Base-by-base conservation (phyloP, 2,113 vertebrate species). In the Sinosuthora webbiana region DNA sequence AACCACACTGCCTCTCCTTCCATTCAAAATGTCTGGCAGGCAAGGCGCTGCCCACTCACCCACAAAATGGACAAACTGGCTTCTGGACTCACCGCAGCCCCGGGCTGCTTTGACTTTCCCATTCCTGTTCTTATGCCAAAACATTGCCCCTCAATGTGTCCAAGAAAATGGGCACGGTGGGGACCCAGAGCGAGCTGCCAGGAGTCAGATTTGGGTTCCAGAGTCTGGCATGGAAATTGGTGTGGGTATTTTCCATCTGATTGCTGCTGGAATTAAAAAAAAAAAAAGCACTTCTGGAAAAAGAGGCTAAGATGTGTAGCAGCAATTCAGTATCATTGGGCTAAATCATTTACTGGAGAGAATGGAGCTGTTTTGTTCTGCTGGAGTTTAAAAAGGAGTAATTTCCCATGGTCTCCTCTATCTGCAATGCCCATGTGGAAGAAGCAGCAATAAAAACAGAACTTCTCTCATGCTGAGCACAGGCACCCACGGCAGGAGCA, bases 1-100 rank as follows among this genome's bases (percentile, higher is more conserved):
- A 89, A 64, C 11, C 31, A 17, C 35, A 2, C 16, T 1, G 4
- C 10, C 23, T 63, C 63, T 84, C 63, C 37, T 69, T 37, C 5
- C 7, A 47, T n/a, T 19, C 6, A 4, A 45, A 52, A 6, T 13
- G 22, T 9, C 37, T 77, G 76, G n/a, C 37, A 45, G 1, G 7
- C 0, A 0, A 37, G 7, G 13, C 0, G 1, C 55, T 83, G 28
- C 10, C 15, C 0, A 0, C 15, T 93, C n/a, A 87, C 39, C 16
- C 56, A 55, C 0, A 0, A 50, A 92, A 87, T 17, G 22, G 22
- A 13, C 4, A 52, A 37, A 70, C 18, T 37, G n/a, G 18, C 60
- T 81, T 56, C 71, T 62, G 63, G 16, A 37, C 45, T 64, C 33
- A 57, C 27, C 0, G 0, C 10, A 25, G 25, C 44, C 49, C 77